A percentile compares a stretch with the other conserved stretches of the same genome.
phyloP scores from a whole-genome alignment of 2,113 vertebrate genomes.

The Saguinus midas region DNA sequence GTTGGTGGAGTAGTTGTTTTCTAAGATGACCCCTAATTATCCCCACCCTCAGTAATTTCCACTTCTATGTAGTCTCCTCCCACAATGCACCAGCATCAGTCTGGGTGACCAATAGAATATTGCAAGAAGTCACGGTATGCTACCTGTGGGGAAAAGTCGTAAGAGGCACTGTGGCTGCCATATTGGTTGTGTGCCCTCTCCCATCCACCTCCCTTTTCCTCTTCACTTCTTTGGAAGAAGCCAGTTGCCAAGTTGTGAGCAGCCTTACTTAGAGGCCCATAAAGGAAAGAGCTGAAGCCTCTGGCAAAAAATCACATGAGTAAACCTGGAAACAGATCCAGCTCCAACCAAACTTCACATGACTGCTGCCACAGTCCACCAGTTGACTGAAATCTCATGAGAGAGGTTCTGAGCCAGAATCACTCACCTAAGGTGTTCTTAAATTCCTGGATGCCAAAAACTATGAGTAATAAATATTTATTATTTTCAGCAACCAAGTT shows the following conservation, averaged over 20 bases:
- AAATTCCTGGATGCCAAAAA: background rate
- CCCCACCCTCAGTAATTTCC: too few relatives aligned
- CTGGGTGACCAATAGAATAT: background rate
- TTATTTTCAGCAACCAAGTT: background rate
- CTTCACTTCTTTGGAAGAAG: background rate
- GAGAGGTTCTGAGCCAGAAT: background rate
- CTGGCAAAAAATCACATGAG: background rate
- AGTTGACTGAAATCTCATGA: background rate
- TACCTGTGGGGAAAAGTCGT: background rate
- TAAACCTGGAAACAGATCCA: background rate
- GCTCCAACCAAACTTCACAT: background rate
- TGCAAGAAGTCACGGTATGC: background rate
- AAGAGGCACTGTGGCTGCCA: background rate
- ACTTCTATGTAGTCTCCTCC: background rate
- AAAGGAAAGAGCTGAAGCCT: background rate
- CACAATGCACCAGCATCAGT: background rate
- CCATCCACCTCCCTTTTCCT: background rate
- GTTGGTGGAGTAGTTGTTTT: background rate
- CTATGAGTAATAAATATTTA: background rate
- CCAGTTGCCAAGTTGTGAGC: background rate
- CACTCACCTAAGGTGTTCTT: background rate
- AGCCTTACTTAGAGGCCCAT: background rate
- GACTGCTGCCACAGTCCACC: background rate
- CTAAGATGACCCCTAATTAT: background rate
- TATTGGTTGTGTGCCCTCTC: background rate